These are phyloP conservation scores for Hepsetus odoe DNA, from an alignment of 2,113 vertebrate genomes.

Conservation along the genomic window DNA sequence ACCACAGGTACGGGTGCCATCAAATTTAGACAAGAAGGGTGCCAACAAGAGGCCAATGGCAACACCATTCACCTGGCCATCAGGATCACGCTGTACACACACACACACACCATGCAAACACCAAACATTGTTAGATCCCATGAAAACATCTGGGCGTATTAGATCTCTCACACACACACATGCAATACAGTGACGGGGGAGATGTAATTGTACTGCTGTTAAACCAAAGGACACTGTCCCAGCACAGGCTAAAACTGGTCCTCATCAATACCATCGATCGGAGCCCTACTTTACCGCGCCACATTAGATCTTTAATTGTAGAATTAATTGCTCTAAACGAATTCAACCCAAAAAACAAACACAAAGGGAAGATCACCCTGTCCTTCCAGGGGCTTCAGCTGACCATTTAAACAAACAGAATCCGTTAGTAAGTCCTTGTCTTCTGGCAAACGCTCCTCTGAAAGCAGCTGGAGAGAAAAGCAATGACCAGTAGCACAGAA, in stretches of 20 bases:
- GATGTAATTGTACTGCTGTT: conserved; percentile 49
- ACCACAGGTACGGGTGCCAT: no score
- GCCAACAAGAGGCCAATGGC: not conserved
- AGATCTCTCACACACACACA: not conserved
- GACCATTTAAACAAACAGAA: not conserved
- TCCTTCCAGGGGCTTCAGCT: not conserved
- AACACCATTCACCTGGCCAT: not conserved
- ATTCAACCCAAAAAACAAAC: conserved; percentile 19
- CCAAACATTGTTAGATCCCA: no score
- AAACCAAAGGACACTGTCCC: conserved; percentile 48
- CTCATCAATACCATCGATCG: conserved; percentile 68
- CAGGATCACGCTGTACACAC: no score
- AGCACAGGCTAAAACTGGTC: conserved; percentile 65
- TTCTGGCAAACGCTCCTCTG: not conserved
- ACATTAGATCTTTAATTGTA: conserved; percentile 44
- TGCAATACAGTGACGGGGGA: not conserved
- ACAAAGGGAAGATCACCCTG: not conserved
- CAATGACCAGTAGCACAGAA: no score
- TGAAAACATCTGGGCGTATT: no score
- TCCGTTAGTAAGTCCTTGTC: not conserved
- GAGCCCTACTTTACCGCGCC: conserved; percentile 58
- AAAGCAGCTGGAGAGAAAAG: not conserved
- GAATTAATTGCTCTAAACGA: conserved; percentile 53
- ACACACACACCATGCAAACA: no score
- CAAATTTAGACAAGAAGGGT: no score